Evolutionary conservation across 2,888 invertebrate genomes (phyloP).

Genomic region (Pandemis cinnamomeana): DNA sequence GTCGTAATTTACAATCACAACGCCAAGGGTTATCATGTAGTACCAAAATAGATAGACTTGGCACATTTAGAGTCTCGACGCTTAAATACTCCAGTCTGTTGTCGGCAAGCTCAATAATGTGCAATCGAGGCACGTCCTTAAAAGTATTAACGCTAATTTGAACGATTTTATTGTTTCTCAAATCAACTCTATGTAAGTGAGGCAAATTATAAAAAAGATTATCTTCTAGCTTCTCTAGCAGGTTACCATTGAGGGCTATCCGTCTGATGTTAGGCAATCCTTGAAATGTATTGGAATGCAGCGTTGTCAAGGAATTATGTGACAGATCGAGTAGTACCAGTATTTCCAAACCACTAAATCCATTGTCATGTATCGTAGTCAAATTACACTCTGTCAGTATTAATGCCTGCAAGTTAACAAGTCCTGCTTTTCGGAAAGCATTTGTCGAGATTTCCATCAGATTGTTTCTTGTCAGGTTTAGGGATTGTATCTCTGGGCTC

Average conservation of each 20-base stretch:
- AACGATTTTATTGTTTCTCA: constrained; percentile 90
- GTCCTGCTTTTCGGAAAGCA: constrained; percentile 87
- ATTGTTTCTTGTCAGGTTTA: constrained; percentile 89
- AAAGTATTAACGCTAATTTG: constrained; percentile 83
- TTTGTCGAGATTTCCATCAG: constrained; percentile 87
- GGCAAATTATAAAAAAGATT: constrained; percentile 89
- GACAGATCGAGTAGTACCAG: constrained; percentile 93
- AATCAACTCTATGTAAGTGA: constrained; percentile 88
- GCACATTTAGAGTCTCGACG: constrained; percentile 86
- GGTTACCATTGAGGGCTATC: constrained; percentile 90
- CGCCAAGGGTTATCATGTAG: constrained; percentile 94
- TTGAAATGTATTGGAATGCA: constrained; percentile 88
- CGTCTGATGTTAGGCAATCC: constrained; percentile 89
- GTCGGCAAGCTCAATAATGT: constrained; percentile 82
- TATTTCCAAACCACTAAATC: constrained; percentile 90
- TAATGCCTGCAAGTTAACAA: constrained; percentile 93
- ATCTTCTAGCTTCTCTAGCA: constrained; percentile 88
- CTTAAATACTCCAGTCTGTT: constrained; percentile 89
- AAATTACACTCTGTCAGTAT: constrained; percentile 90
- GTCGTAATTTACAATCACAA: constrained; percentile 93
- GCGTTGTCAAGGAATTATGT: constrained; percentile 86
- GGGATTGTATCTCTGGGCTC: constrained; percentile 88
- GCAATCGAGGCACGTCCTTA: too few relatives aligned
- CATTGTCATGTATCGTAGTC: constrained; percentile 87
- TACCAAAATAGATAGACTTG: constrained; percentile 89